phyloP scores from a whole-genome alignment of 2,888 invertebrate species.

The Lycocerus yunnanus region DNA sequence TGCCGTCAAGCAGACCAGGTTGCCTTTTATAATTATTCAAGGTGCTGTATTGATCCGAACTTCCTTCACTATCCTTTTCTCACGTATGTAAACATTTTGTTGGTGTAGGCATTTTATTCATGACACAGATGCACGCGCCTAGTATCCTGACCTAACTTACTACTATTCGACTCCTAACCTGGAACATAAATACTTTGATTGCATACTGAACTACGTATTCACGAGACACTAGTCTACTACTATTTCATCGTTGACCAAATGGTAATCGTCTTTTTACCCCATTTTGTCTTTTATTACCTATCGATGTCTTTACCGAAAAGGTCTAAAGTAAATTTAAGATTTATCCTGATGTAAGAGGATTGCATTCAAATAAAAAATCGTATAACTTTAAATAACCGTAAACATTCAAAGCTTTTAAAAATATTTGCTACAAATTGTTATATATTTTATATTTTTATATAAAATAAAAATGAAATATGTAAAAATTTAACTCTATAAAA shows the following conservation, averaged over 20 bases:
- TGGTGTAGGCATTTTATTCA: slow-evolving; percentile 39
- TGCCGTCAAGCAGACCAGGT: slow-evolving; percentile 48
- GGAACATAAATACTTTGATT: slow-evolving; percentile 32
- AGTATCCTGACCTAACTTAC: slow-evolving; percentile 39
- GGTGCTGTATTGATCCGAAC: slow-evolving; percentile 54
- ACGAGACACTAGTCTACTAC: slow-evolving; percentile 9
- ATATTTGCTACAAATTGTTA: background rate
- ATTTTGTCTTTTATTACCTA: slow-evolving; percentile 1
- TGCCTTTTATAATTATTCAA: slow-evolving; percentile 56
- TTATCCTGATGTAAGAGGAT: background rate
- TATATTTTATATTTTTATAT: background rate
- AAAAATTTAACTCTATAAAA: too few relatives aligned
- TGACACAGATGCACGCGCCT: slow-evolving; percentile 34
- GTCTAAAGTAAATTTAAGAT: background rate
- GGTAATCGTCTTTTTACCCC: slow-evolving; percentile 1
- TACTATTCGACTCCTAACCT: slow-evolving; percentile 27
- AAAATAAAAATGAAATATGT: background rate
- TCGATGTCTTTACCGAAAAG: background rate
- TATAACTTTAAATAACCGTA: background rate
- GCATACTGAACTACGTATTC: slow-evolving; percentile 16
- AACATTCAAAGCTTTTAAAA: background rate
- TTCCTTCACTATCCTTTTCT: slow-evolving; percentile 49
- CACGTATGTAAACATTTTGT: slow-evolving; percentile 41
- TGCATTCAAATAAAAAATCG: background rate
- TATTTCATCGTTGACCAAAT: slow-evolving; percentile 8